These are phyloP conservation scores for Scomber colias DNA, from an alignment of 2,113 vertebrate genomes.

Conservation along the genomic window DNA sequence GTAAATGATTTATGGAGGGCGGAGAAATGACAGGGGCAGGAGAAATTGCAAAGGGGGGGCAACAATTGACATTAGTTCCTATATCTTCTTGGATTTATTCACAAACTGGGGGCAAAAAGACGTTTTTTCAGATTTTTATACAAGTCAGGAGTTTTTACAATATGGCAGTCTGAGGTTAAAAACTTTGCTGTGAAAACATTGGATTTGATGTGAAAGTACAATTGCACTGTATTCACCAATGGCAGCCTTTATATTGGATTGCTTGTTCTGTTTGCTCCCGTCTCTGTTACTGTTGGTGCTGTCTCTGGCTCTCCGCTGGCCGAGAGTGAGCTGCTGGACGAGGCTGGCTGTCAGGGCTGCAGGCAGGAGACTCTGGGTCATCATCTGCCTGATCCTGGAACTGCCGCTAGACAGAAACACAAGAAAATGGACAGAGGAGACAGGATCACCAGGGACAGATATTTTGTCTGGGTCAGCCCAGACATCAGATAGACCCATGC, in stretches of 20 bases:
- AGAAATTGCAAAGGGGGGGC: neutral
- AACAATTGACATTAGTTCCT: neutral
- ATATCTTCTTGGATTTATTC: neutral
- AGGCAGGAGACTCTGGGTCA: conserved; percentile 62
- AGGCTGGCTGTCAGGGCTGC: conserved; percentile 7
- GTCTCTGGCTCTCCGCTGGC: conserved; percentile 27
- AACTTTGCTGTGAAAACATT: neutral
- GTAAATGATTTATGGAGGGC: conserved; percentile 78
- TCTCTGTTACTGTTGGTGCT: conserved; percentile 62
- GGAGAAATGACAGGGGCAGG: conserved; percentile 1
- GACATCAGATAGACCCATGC: conserved; percentile 36
- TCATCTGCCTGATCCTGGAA: conserved; percentile 60
- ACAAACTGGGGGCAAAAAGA: neutral
- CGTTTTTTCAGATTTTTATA: neutral
- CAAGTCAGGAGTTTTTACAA: neutral
- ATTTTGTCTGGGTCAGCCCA: conserved; percentile 19
- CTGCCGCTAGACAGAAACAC: conserved; percentile 43
- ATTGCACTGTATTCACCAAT: conserved; percentile 18
- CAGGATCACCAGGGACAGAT: conserved; percentile 6
- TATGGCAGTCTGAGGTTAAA: neutral
- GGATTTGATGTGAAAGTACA: neutral
- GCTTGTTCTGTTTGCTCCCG: conserved; percentile 66
- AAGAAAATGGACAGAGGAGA: neutral
- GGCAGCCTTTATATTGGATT: conserved; percentile 48
- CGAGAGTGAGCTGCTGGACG: conserved; percentile 8